A percentile compares a stretch with the other conserved stretches of the same genome.
Evolutionary conservation across 2,113 vertebrate genomes (phyloP).

Genomic region (Spizaetus ornatus): DNA sequence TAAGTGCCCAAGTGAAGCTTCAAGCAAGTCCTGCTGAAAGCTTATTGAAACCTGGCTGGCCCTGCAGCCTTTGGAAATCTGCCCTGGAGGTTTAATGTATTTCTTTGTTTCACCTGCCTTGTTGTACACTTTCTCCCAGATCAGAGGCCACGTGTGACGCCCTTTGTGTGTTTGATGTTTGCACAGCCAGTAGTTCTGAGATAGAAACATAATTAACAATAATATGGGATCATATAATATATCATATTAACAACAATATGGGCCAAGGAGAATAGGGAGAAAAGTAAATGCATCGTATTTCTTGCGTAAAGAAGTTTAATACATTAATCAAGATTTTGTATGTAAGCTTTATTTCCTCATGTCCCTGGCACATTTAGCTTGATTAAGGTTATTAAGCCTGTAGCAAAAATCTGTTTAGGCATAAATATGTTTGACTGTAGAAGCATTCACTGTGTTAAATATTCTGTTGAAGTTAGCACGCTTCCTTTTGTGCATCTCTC

Average conservation of each 20-base stretch:
- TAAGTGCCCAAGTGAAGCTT: neutral
- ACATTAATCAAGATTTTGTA: neutral
- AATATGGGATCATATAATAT: neutral
- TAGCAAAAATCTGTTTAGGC: neutral
- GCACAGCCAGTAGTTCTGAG: neutral
- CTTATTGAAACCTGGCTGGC: neutral
- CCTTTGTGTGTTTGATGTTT: neutral
- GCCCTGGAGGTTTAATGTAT: neutral
- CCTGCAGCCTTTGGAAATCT: neutral
- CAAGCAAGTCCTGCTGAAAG: neutral
- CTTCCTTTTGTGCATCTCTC: neutral
- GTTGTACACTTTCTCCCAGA: neutral
- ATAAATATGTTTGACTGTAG: neutral
- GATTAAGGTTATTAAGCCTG: neutral
- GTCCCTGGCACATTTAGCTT: neutral
- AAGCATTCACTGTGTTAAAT: neutral
- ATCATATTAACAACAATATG: neutral
- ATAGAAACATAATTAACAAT: neutral
- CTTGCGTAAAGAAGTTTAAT: neutral
- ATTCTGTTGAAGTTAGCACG: neutral
- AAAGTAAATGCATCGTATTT: neutral
- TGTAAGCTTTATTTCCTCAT: neutral
- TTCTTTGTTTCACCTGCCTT: neutral
- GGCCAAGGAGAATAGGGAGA: neutral
- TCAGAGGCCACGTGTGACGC: neutral